Conservation (phyloP, 2,888 invertebrate species). For the Oconnorella tubifera region DNA sequence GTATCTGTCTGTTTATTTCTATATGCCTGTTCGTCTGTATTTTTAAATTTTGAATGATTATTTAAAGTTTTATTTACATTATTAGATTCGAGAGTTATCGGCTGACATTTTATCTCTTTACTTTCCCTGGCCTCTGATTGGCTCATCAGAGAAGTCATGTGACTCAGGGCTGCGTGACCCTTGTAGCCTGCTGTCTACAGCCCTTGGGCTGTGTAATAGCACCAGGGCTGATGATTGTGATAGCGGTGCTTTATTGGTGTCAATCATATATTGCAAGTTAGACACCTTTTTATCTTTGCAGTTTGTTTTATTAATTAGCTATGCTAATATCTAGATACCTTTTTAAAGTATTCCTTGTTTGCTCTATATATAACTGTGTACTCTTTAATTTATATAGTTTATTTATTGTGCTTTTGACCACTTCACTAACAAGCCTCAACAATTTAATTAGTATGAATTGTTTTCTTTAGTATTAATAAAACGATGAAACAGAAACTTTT, state of each 20-base stretch:
- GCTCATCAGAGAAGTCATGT: neutral
- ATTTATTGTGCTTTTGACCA: too few species aligned
- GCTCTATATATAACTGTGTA: too few species aligned
- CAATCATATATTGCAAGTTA: conserved; percentile 58
- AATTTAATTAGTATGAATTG: too few species aligned
- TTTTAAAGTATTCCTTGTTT: too few species aligned
- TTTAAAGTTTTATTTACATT: too few species aligned
- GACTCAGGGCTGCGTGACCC: neutral
- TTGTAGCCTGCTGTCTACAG: conserved; percentile 32
- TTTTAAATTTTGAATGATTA: too few species aligned
- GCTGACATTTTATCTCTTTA: conserved; percentile 37
- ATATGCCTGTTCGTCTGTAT: too few species aligned
- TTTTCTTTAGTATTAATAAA: too few species aligned
- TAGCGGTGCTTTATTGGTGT: conserved; percentile 63
- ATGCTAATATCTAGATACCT: neutral
- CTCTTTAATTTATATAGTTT: too few species aligned
- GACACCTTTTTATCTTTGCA: neutral
- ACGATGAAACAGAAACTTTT: too few species aligned
- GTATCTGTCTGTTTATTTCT: too few species aligned
- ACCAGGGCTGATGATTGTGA: conserved; percentile 65
- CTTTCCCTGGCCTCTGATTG: conserved; percentile 37
- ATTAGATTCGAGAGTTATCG: conserved; percentile 29
- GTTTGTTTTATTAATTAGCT: neutral
- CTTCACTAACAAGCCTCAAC: too few species aligned
- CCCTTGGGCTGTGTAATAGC: conserved; percentile 60